Evolutionary conservation across 1,140 invertebrate species (phyloP), one percentile per base, ranked within the genome.

Genomic region (Drosophila takahashii): DNA sequence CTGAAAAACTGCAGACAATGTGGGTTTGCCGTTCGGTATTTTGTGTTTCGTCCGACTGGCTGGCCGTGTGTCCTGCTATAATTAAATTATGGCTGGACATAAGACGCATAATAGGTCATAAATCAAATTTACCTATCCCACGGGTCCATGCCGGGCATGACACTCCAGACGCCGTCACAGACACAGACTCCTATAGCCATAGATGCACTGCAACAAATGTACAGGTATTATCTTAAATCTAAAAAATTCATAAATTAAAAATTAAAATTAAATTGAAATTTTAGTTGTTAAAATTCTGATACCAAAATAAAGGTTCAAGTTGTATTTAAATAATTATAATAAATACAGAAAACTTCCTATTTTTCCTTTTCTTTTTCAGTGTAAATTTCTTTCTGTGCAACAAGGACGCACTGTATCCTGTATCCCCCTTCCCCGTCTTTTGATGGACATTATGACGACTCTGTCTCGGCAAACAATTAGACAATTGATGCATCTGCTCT

Each of bases 71-170:
- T 87, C 74, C 86, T 87, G 56, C 62, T 85, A 91, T 91, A 91
- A 91, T 91, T 91, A 85, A 91, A 91, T 91, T 91, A 91, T 91
- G 89, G 90, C 84, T 85, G 80, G 89, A 91, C 89, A 91, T 91
- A 91, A 91, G 89, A 91, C 84, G 84, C 89, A 91, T 91, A 91
- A 91, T 89, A 91, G 90, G 89, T 91, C 89, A 91, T 91, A 91
- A 91, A 91, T 91, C 89, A 91, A 91, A 91, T 91, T 91, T 91
- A 87, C 83, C 80, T 90, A 81, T 90, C 87, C 81, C 79, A 90
- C 62, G 66, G 85, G 83, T 34, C 48, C 41, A 34, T 41, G 57
- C 44, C 58, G 51, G 51, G 53, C 56, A 70, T 53, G 52, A 60
- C 77, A 77, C 66, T 71, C 45, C 36, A 47, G 64, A 66, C 32